Conservation (phyloP, 2,113 vertebrate species). For the Cyphomyrus discorhynchus region DNA sequence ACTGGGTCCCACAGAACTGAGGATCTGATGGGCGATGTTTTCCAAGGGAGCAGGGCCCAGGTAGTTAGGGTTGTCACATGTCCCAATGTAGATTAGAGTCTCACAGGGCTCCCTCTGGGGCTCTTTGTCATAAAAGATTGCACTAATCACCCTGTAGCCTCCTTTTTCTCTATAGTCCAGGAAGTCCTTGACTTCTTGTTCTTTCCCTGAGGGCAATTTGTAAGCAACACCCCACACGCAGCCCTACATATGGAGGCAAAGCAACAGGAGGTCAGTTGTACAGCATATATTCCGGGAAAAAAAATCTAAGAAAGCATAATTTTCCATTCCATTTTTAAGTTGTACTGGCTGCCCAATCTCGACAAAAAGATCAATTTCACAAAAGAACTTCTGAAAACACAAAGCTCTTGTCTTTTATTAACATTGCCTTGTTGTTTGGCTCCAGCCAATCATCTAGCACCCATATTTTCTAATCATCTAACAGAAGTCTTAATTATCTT, state of each 20-base stretch:
- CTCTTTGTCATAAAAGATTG: constrained; percentile 79
- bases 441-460: background rate
- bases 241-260: constrained; percentile 56
- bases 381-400: background rate
- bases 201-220: constrained; percentile 76
- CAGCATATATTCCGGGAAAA: background rate
- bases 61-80: constrained; percentile 85
- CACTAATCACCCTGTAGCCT: constrained; percentile 77
- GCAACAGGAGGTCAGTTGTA: background rate
- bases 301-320: background rate
- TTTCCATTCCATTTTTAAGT: background rate
- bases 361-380: background rate
- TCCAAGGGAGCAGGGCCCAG: constrained; percentile 91
- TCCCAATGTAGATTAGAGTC: constrained; percentile 86
- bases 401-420: background rate
- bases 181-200: constrained; percentile 85
- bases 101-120: constrained; percentile 59
- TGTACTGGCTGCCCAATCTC: background rate
- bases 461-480: background rate
- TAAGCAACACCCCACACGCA: constrained; percentile 95
- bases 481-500: background rate
- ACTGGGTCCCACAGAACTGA: constrained; percentile 76
- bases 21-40: constrained; percentile 88
- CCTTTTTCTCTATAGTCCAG: constrained; percentile 93
- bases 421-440: background rate